Conservation (phyloP, 2,888 invertebrate genomes). For the Pecten maximus region DNA sequence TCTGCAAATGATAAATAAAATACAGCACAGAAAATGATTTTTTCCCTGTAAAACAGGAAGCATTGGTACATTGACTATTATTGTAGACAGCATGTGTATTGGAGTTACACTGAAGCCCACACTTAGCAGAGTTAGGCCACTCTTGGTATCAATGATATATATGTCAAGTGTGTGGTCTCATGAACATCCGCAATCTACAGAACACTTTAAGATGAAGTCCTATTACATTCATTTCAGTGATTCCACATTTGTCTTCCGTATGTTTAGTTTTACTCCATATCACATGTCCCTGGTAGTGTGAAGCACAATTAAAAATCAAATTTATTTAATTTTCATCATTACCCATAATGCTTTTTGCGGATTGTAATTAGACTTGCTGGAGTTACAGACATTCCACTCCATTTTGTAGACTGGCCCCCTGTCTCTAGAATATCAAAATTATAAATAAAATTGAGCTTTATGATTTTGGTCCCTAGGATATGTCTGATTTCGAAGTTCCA, state of each 20-base stretch:
- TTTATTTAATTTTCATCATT: background rate
- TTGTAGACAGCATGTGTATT: background rate
- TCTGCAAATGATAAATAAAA: too few relatives aligned
- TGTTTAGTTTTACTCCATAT: background rate
- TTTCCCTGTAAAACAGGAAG: constrained; percentile 30
- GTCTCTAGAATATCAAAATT: too few relatives aligned
- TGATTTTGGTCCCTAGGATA: too few relatives aligned
- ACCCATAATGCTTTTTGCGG: too few relatives aligned
- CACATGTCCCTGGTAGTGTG: background rate
- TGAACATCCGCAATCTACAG: constrained; percentile 9
- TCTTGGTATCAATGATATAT: background rate
- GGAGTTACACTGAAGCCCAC: background rate
- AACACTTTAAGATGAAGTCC: background rate
- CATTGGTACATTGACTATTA: background rate
- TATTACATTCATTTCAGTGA: background rate
- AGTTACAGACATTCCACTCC: too few relatives aligned
- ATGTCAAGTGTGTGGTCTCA: background rate
- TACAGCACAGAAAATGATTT: too few relatives aligned
- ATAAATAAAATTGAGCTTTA: too few relatives aligned
- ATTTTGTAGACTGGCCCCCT: too few relatives aligned
- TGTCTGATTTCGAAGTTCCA: too few relatives aligned
- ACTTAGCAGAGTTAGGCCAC: background rate
- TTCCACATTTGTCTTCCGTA: background rate
- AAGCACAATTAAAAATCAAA: background rate
- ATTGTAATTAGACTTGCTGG: too few relatives aligned